Evolutionary conservation across 2,888 invertebrate genomes (phyloP), one percentile per base, ranked within the genome.

Genomic region (Agriopis leucophaearia): DNA sequence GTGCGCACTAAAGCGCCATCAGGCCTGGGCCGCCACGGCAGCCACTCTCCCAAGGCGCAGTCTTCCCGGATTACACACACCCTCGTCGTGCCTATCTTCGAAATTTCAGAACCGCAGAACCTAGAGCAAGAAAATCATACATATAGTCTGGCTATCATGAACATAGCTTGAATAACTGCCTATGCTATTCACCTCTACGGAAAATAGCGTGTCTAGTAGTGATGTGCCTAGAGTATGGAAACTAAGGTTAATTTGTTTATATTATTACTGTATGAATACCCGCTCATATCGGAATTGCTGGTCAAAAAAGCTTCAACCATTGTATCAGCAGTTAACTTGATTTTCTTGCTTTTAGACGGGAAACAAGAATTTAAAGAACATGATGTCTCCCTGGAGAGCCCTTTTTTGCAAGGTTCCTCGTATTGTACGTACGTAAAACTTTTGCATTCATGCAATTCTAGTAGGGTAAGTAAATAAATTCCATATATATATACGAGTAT

Each of bases 1-100:
- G 91, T 93, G 54, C 94, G 87, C 40, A 92, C 90, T 1, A 92
- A 79, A 0, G 91, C 94, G 0, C 95, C 95, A 66, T 95, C 95
- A 15, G 92, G 85, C 2, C 94, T 85, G 0, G 94, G 92, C 69
- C 90, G 81, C 95, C 95, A 95, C 63, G 95, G 92, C 58, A 95
- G 87, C 95, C 95, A 95, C 62, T 95, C 94, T 0, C 92, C 94
- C 50, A 95, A 84, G 2, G 86, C 83, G 75, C 95, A 95, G 77
- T 95, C 94, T 70, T 94, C 94, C 0, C 88, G 87, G 59, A 95
- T 89, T 35, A 95, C 91, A 75, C 95, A 95, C 15, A 94, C 92
- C 9, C 94, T 86, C 0, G 85, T 81, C 0, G 88, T 87, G 7
- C 89, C 89, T n/a, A 92, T 81, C 65, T 84, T 81, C 0, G 85